A percentile compares a stretch with the other conserved stretches of the same genome.
These are phyloP conservation scores for Pristionchus exspectatus DNA, from an alignment of 2,888 invertebrate species.

Conservation along the genomic window DNA sequence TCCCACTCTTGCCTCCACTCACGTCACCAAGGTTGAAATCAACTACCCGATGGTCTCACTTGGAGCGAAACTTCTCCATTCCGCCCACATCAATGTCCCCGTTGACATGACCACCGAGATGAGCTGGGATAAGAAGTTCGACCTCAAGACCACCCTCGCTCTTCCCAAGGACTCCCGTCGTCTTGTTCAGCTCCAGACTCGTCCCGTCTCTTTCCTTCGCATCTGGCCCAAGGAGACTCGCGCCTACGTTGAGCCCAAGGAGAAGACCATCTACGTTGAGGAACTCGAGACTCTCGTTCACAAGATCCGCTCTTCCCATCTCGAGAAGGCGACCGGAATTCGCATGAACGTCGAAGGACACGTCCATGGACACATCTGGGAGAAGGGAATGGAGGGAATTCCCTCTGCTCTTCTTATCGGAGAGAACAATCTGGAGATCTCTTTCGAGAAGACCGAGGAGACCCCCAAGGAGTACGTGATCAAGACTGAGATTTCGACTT, in stretches of 20 bases:
- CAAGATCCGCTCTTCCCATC: constrained; percentile 58
- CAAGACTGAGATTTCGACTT: constrained; percentile 51
- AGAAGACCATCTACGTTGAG: constrained; percentile 68
- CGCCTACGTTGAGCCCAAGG: constrained; percentile 67
- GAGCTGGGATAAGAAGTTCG: constrained; percentile 58
- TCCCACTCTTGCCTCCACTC: constrained; percentile 56
- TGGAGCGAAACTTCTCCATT: constrained; percentile 69
- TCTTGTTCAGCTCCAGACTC: constrained; percentile 66
- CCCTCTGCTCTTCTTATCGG: constrained; percentile 59
- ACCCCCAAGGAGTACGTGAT: constrained; percentile 49
- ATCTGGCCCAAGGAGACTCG: constrained; percentile 62
- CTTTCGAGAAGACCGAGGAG: constrained; percentile 57
- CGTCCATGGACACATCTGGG: constrained; percentile 61
- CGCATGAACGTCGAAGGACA: constrained; percentile 63
- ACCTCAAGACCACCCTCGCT: constrained; percentile 61
- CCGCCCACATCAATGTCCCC: constrained; percentile 67
- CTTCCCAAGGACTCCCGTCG: constrained; percentile 60
- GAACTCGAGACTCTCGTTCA: constrained; percentile 59
- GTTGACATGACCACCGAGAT: constrained; percentile 64
- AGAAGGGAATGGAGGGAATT: constrained; percentile 26
- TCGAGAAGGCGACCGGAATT: constrained; percentile 60
- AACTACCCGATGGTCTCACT: constrained; percentile 67
- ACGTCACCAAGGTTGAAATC: constrained; percentile 62
- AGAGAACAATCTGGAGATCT: constrained; percentile 68
- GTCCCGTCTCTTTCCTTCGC: constrained; percentile 69